Percentiles rank a stretch among this genome's conserved stretches.
These are phyloP conservation scores for Nymphalis urticae DNA, from an alignment of 2,888 invertebrate genomes.

Conservation along the genomic window DNA sequence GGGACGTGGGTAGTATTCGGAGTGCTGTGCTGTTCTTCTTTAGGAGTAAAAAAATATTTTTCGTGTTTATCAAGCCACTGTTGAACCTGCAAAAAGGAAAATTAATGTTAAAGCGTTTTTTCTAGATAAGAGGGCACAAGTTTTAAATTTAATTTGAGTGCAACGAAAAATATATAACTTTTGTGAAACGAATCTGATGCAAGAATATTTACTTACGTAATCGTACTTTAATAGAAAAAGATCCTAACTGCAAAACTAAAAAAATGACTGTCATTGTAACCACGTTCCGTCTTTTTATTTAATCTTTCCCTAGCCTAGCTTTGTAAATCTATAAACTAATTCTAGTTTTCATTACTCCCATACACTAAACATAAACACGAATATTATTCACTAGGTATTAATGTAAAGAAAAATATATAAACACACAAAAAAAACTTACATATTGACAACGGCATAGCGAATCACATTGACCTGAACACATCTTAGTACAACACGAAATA, in stretches of 20 bases:
- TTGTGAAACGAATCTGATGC: too few species aligned
- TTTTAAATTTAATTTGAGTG: neutral
- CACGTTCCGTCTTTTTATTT: too few species aligned
- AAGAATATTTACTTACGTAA: fast-evolving
- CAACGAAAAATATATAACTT: neutral
- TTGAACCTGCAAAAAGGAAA: slow-evolving; percentile 40
- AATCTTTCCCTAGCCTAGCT: too few species aligned
- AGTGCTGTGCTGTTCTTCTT: neutral
- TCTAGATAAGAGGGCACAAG: too few species aligned
- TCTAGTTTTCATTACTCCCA: too few species aligned
- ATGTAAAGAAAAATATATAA: too few species aligned
- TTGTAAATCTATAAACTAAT: too few species aligned
- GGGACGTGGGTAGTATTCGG: neutral
- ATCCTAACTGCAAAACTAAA: too few species aligned
- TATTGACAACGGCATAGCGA: slow-evolving; percentile 36
- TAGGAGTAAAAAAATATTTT: slow-evolving; percentile 41
- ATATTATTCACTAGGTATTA: too few species aligned
- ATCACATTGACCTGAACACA: slow-evolving; percentile 26
- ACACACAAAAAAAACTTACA: slow-evolving; percentile 23
- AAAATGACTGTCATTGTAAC: too few species aligned
- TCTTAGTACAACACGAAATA: slow-evolving; percentile 4
- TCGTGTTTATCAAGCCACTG: slow-evolving; percentile 46
- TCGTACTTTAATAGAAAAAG: too few species aligned
- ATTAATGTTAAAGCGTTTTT: neutral
- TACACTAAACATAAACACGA: too few species aligned